phyloP scores from a whole-genome alignment of 23 tunicate genomes.

The Styela clava region DNA sequence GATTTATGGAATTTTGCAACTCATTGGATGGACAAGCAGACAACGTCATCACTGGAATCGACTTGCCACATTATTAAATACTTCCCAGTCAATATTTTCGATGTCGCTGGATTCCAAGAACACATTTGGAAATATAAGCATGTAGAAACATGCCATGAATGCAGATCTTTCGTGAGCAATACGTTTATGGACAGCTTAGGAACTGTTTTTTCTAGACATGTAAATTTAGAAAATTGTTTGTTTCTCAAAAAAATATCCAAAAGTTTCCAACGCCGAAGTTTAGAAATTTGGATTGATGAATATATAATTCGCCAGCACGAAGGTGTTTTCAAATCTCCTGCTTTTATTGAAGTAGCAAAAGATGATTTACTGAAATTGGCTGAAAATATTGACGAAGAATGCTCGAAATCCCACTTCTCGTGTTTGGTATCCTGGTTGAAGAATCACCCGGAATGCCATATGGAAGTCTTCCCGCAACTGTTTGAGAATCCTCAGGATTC shows the following conservation, averaged over 20 bases:
- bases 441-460: neutral
- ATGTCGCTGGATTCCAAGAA: neutral
- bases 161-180: neutral
- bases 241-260: neutral
- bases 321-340: neutral
- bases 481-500: neutral
- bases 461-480: neutral
- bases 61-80: neutral
- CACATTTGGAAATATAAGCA: neutral
- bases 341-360: neutral
- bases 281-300: neutral
- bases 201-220: neutral
- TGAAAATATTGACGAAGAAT: neutral
- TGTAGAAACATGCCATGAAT: neutral
- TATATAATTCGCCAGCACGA: neutral
- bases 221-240: neutral
- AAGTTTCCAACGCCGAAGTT: neutral
- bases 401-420: neutral
- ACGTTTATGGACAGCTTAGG: neutral
- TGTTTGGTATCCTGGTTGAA: neutral
- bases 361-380: neutral
- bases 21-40: neutral
- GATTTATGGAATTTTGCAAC: neutral
- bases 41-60: neutral
- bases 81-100: neutral